These are phyloP conservation scores for Calidris pygmaea DNA, from an alignment of 2,113 vertebrate genomes.

Conservation along the genomic window DNA sequence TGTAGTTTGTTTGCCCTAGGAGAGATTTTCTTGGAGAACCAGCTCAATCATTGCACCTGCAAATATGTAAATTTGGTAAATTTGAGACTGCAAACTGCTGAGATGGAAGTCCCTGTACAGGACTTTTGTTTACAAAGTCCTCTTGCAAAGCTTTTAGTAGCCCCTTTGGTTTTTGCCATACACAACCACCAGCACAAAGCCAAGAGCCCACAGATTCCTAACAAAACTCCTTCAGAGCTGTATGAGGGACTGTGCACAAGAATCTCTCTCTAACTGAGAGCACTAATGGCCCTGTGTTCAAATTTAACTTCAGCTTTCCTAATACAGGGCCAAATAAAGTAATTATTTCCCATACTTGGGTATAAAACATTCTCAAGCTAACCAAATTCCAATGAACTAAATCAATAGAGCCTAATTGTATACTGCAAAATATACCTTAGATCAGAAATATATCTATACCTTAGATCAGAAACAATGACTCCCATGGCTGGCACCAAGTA, in stretches of 20 bases:
- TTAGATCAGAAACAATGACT: neutral
- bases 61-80: neutral
- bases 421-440: neutral
- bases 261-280: neutral
- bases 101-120: neutral
- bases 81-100: neutral
- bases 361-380: neutral
- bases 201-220: neutral
- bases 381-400: neutral
- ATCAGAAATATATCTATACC: neutral
- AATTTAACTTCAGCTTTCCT: neutral
- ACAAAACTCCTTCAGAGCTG: neutral
- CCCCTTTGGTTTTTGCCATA: neutral
- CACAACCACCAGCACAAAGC: fast-evolving
- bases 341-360: neutral
- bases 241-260: neutral
- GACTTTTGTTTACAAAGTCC: neutral
- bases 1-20: neutral
- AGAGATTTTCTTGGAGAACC: neutral
- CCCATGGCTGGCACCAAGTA: neutral
- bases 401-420: neutral
- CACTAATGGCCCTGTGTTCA: neutral
- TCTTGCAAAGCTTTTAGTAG: neutral
- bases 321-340: neutral
- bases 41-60: neutral